Percentiles rank a stretch among this genome's conserved stretches.
phyloP scores from a whole-genome alignment of 2,888 invertebrate genomes.

The Geophilus truncorum region DNA sequence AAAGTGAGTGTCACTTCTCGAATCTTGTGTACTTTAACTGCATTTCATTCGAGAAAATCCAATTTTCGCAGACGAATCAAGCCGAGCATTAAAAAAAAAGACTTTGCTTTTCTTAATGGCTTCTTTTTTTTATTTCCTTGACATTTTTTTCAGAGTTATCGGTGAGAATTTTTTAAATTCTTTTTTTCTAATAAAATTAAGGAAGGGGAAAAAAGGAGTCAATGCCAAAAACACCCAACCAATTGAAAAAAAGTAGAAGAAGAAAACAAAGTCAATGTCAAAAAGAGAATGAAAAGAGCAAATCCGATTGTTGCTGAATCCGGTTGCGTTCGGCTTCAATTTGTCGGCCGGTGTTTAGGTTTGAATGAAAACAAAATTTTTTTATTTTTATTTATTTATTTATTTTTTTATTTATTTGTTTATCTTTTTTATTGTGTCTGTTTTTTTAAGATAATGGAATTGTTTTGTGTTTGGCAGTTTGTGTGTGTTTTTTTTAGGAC shows the following conservation, averaged over 20 bases:
- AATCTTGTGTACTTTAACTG: neutral
- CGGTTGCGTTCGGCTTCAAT: neutral
- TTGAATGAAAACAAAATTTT: too few species aligned
- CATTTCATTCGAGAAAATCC: neutral
- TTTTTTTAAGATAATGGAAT: too few species aligned
- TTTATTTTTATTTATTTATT: too few species aligned
- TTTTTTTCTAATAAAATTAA: too few species aligned
- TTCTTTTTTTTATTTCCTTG: neutral
- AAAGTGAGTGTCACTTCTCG: neutral
- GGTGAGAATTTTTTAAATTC: too few species aligned
- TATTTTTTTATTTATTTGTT: too few species aligned
- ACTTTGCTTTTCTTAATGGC: neutral
- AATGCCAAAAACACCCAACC: neutral
- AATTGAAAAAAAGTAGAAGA: neutral
- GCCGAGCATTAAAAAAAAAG: neutral
- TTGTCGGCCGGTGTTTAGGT: too few species aligned
- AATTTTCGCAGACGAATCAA: neutral
- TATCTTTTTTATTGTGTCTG: too few species aligned
- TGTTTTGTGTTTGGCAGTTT: too few species aligned
- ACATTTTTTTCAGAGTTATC: neutral
- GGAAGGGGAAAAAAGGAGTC: neutral
- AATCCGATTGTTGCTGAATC: neutral
- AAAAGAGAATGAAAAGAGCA: neutral
- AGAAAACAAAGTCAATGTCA: neutral
- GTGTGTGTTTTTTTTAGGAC: too few species aligned